These are phyloP conservation scores for Zootoca vivipara DNA, from an alignment of 2,113 vertebrate genomes.

Conservation along the genomic window DNA sequence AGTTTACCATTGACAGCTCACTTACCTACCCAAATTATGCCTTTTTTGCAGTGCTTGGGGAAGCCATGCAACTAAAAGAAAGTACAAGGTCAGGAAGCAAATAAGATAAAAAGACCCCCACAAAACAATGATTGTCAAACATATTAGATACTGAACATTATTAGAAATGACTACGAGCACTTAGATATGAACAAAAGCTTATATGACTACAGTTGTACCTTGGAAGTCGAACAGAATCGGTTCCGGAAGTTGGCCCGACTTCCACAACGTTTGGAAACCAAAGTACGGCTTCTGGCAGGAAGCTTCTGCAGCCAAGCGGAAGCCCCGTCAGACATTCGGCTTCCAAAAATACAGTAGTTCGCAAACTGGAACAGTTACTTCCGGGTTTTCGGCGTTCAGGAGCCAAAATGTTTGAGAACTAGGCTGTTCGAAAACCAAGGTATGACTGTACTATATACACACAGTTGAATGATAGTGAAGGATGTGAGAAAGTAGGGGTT, in stretches of 20 bases:
- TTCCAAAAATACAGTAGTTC: no score
- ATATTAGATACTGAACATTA: not conserved
- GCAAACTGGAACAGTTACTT: no score
- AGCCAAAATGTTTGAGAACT: no score
- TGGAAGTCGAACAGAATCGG: no score
- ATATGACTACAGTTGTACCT: no score
- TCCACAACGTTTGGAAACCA: no score
- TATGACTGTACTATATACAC: not conserved
- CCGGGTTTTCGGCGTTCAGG: no score
- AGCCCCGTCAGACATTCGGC: no score
- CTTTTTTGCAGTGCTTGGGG: not conserved
- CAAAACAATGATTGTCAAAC: not conserved
- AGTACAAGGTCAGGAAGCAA: not conserved
- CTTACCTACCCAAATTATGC: not conserved
- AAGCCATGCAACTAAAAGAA: not conserved
- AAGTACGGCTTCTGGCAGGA: no score
- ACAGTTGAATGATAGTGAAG: not conserved
- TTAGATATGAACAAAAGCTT: not conserved
- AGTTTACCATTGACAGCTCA: not conserved
- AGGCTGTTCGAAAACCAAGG: no score
- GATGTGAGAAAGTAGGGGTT: not conserved
- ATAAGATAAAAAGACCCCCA: not conserved
- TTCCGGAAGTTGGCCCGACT: no score
- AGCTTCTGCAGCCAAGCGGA: no score
- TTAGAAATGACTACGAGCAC: not conserved